Evolutionary conservation across 2,113 vertebrate species (phyloP).

Genomic region (Diadophis punctatus): DNA sequence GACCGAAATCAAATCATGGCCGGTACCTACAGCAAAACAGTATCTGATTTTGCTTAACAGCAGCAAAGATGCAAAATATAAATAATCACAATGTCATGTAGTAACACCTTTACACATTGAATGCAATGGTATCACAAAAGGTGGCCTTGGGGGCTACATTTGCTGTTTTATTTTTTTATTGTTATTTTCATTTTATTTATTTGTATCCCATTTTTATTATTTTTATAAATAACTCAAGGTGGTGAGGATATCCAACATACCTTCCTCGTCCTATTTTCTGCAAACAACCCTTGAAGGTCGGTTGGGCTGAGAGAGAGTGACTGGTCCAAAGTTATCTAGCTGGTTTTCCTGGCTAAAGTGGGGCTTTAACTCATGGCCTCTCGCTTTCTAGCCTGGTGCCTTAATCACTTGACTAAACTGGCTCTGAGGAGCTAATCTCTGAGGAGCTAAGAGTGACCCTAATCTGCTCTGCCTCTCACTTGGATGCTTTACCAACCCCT

Average conservation of each 20-base stretch:
- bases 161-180: background rate
- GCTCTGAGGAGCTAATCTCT: background rate
- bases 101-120: background rate
- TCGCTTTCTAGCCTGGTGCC: background rate
- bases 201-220: background rate
- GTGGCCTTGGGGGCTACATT: background rate
- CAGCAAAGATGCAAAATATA: background rate
- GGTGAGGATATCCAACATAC: background rate
- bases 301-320: too few relatives aligned
- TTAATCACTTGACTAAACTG: background rate
- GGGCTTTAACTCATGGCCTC: too few relatives aligned
- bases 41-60: background rate
- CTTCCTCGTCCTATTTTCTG: background rate
- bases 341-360: background rate
- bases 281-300: background rate
- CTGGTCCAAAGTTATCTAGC: too few relatives aligned
- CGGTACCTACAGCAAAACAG: background rate
- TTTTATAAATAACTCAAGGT: background rate
- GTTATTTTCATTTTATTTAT: background rate
- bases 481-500: background rate
- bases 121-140: background rate
- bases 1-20: background rate
- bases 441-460: background rate
- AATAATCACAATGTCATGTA: slow-evolving; percentile 2
- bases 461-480: background rate